Conservation (phyloP, 2,888 invertebrate genomes). For the Rugalucina vietnamica region DNA sequence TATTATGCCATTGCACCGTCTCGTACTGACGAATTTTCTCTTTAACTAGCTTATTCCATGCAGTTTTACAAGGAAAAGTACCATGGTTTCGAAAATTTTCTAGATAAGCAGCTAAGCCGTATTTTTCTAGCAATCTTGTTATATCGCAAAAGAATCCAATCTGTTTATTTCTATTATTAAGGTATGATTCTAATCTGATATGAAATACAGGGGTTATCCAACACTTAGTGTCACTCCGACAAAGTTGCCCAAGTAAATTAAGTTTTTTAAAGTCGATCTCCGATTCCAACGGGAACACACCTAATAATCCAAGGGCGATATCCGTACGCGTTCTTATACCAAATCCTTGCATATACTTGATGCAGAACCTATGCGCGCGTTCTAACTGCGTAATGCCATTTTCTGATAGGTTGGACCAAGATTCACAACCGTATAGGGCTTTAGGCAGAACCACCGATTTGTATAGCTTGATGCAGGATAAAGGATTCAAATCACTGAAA, state of each 20-base stretch:
- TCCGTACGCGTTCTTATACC: background rate
- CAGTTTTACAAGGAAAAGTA: too few species aligned
- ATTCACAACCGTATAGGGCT: conserved; percentile 24
- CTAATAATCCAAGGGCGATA: background rate
- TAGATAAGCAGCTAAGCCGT: too few species aligned
- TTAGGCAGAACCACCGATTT: conserved; percentile 14
- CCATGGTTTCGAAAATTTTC: too few species aligned
- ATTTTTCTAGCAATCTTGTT: too few species aligned
- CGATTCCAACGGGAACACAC: background rate
- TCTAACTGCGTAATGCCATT: background rate
- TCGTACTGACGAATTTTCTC: too few species aligned
- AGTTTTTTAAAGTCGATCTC: background rate
- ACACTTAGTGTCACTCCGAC: too few species aligned
- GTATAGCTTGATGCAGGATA: background rate
- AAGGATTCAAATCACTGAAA: background rate
- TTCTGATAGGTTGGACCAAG: background rate
- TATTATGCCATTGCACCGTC: too few species aligned
- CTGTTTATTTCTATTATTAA: too few species aligned
- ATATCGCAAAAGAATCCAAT: too few species aligned
- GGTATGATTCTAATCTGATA: too few species aligned
- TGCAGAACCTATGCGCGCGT: background rate
- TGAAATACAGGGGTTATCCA: too few species aligned
- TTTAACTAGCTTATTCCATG: too few species aligned
- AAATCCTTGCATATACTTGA: background rate
- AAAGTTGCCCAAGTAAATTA: background rate